Evolutionary conservation across 2,888 invertebrate genomes (phyloP).

Genomic region (Pyrgus malvae): DNA sequence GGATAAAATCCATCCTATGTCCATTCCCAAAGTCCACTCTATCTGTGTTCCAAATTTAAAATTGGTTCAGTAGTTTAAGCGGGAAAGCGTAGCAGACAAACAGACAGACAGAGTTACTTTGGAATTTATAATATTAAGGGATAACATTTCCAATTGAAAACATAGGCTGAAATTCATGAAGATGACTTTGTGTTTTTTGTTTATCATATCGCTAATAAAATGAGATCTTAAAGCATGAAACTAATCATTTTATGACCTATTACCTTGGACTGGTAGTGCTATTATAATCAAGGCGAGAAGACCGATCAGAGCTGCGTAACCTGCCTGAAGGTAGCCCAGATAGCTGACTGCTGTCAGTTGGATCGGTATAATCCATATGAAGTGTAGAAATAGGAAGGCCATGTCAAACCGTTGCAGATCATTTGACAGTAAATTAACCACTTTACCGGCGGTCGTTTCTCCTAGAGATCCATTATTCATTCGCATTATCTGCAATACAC

Average conservation of each 20-base stretch:
- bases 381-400: conserved; percentile 92
- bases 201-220: no score
- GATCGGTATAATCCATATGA: conserved; percentile 90
- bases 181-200: no score
- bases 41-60: no score
- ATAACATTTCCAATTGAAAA: no score
- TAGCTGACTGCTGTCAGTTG: conserved; percentile 84
- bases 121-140: no score
- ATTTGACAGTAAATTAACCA: conserved; percentile 95
- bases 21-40: no score
- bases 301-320: conserved; percentile 85
- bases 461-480: conserved; percentile 84
- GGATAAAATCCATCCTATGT: no score
- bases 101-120: no score
- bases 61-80: no score
- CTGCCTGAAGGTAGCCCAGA: conserved; percentile 86
- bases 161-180: no score
- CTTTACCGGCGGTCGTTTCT: conserved; percentile 92
- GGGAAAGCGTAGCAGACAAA: no score
- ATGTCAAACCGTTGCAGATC: conserved; percentile 97
- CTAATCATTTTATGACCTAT: background rate
- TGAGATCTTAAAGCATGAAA: background rate
- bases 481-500: conserved; percentile 62
- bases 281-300: conserved; percentile 84
- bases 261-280: conserved; percentile 90